These are phyloP conservation scores for Shinisaurus crocodilurus DNA, from an alignment of 2,113 vertebrate genomes.

Conservation along the genomic window DNA sequence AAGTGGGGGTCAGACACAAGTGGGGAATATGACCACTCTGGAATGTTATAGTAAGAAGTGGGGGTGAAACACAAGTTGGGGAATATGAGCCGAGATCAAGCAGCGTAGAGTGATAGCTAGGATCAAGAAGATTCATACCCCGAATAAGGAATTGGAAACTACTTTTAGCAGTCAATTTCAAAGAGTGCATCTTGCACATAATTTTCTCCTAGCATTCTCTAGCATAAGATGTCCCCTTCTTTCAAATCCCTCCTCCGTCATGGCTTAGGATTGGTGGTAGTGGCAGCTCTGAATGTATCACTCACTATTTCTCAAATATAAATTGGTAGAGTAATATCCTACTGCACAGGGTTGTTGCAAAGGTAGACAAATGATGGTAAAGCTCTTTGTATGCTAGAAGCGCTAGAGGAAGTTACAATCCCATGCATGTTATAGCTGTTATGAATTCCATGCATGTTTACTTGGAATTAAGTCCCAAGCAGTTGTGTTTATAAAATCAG, in stretches of 20 bases:
- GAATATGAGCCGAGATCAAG: background rate
- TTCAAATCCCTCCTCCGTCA: background rate
- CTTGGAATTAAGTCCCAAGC: background rate
- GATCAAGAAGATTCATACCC: background rate
- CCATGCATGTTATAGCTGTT: accelerated
- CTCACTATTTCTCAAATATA: background rate
- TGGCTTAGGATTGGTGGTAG: background rate
- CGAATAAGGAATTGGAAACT: background rate
- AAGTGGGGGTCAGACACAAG: background rate
- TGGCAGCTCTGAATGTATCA: background rate
- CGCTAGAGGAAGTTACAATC: background rate
- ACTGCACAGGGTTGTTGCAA: background rate
- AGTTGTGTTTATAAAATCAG: background rate
- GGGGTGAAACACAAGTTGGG: no score
- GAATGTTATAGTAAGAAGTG: no score
- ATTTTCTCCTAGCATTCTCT: background rate
- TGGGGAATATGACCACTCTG: no score
- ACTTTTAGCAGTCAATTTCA: background rate
- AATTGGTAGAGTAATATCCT: background rate
- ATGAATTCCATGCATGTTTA: background rate
- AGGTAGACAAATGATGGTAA: background rate
- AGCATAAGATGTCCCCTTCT: background rate
- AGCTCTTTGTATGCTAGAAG: background rate
- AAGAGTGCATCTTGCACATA: background rate
- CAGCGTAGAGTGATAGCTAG: background rate